Evolutionary conservation across 2,797 vertebrate genomes (phyloP), one percentile per base, ranked within the genome.

Genomic region (Schizopygopsis malacanthus): DNA sequence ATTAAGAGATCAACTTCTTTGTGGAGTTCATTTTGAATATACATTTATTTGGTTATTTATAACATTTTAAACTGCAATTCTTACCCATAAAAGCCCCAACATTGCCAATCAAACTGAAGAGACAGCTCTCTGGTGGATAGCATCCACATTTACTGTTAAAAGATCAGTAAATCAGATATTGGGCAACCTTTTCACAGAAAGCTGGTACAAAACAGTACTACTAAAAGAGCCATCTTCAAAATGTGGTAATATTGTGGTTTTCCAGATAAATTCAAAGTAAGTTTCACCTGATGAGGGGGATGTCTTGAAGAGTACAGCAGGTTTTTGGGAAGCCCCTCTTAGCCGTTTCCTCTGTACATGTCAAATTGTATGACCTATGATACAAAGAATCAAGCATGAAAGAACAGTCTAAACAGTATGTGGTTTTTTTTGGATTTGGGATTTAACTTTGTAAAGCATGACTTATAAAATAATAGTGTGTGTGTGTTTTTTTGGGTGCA

Each of bases 51-150:
- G 22, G n/a, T 28, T 25, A 12, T 22, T 9, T 1, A 78, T 8
- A n/a, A 13, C 2, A 10, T 28, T 28, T 52, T 7, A 50, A 37
- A 18, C 43, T 67, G 9, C 52, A 54, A 28, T 12, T 69, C 76
- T 95, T 91, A 98, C 97, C 97, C 97, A 97, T 97, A 91, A 98
- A 97, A 86, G 97, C 97, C 88, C 97, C 97, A 72, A 98, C 90
- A 76, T 98, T 98, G 86, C 97, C 97, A 71, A 98, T 98, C 90
- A 98, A 95, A 92, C 97, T 98, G 95, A 98, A 98, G 89, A 98
- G 94, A 89, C 97, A 98, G 93, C 97, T 98, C 91, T 98, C 97
- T 3, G 97, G 97, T 83, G 97, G 97, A 89, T 92, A 97, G 18
- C 96, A 96, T 85, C 97, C 97, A 87, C 97, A 98, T 92, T 97